Percentiles rank a stretch among this genome's conserved stretches.
Conservation (phyloP, 2,797 vertebrate genomes). For the Hapalemur alaotrensis region DNA sequence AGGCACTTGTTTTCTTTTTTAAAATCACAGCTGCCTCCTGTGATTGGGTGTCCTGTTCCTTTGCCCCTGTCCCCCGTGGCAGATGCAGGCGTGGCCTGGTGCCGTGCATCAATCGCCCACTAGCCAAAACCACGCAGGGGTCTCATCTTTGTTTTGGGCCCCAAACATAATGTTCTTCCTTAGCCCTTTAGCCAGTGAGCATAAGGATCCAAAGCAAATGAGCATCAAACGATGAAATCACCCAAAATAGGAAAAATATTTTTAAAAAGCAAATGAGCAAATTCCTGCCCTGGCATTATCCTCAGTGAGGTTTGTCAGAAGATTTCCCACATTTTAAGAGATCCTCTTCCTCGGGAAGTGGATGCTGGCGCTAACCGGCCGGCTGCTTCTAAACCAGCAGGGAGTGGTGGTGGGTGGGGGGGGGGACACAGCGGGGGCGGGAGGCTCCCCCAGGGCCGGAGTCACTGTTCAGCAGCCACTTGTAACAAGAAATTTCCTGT, state of each 20-base stretch:
- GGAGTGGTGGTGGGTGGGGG: background rate
- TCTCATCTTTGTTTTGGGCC: background rate
- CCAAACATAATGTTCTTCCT: background rate
- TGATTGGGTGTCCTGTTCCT: accelerated
- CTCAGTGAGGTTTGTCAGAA: background rate
- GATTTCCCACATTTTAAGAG: background rate
- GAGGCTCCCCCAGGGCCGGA: background rate
- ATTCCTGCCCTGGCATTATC: background rate
- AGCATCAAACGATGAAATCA: background rate
- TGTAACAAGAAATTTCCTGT: background rate
- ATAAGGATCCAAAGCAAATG: background rate
- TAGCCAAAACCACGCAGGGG: no score
- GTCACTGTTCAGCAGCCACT: background rate
- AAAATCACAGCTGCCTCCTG: background rate
- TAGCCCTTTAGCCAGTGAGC: background rate
- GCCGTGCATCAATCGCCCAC: accelerated
- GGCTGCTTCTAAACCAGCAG: background rate
- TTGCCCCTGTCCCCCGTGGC: accelerated
- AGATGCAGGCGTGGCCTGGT: background rate
- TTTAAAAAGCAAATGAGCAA: background rate
- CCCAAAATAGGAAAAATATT: background rate
- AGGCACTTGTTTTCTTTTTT: background rate
- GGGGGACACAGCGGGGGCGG: no score
- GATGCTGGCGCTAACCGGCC: background rate
- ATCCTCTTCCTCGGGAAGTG: background rate